Percentiles rank a stretch among this genome's conserved stretches.
Conservation (phyloP, 2,113 vertebrate genomes). For the Amphilophus citrinellus region DNA sequence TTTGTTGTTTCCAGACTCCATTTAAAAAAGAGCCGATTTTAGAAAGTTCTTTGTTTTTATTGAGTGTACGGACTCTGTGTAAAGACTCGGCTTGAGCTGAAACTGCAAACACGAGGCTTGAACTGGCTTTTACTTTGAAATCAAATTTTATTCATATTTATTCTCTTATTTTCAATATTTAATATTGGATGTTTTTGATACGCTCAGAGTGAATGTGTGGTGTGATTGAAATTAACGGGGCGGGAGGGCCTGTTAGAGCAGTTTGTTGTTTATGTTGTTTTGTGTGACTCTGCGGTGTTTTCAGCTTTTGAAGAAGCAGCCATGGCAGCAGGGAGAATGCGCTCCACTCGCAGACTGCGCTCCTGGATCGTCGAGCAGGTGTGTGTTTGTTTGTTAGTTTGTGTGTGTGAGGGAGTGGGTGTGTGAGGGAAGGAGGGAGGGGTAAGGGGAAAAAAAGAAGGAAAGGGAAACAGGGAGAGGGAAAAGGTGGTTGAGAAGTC, state of each 20-base stretch:
- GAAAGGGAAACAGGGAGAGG: neutral
- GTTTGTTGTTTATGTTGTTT: neutral
- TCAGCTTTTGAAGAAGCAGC: neutral
- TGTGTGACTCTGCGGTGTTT: neutral
- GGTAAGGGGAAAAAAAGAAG: neutral
- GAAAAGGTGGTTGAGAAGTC: neutral
- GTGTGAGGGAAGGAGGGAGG: neutral
- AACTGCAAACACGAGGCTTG: neutral
- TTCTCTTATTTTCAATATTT: neutral
- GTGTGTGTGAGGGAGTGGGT: neutral
- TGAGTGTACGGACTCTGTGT: neutral
- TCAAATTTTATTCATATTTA: neutral
- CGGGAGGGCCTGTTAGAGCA: neutral
- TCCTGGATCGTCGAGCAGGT: constrained; percentile 88
- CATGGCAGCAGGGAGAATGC: constrained; percentile 80
- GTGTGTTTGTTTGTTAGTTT: constrained; percentile 16
- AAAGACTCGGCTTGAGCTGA: neutral
- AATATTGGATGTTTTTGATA: neutral
- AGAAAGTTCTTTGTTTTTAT: neutral
- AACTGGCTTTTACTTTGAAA: neutral
- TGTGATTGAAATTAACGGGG: neutral
- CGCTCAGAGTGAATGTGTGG: neutral
- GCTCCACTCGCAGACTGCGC: constrained; percentile 86
- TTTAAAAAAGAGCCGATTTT: neutral
- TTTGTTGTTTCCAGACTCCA: neutral